Percentiles rank a stretch among this genome's conserved stretches.
phyloP scores from a whole-genome alignment of 2,797 vertebrate genomes.

The Aeoliscus strigatus region DNA sequence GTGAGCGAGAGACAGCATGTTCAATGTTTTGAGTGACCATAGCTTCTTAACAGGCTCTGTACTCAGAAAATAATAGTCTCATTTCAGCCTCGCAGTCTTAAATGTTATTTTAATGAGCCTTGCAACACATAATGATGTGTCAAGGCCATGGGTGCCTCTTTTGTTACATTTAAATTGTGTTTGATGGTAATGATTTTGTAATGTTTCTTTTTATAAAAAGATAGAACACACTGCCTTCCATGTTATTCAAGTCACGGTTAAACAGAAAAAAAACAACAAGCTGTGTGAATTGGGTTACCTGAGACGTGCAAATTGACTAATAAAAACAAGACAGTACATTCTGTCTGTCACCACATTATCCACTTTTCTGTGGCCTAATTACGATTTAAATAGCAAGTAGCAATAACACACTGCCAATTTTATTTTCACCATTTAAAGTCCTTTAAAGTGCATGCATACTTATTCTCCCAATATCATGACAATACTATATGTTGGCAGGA shows the following conservation, averaged over 20 bases:
- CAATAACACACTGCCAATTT: no score
- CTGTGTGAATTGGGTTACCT: slow-evolving; percentile 10
- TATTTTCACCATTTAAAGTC: no score
- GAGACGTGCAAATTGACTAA: neutral
- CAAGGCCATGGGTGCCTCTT: slow-evolving; percentile 1
- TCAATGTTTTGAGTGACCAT: neutral
- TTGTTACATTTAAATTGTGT: slow-evolving; percentile 1
- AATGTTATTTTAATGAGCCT: slow-evolving; percentile 1
- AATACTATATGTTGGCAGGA: no score
- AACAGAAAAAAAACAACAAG: neutral
- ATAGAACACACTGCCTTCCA: neutral
- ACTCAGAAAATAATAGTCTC: neutral
- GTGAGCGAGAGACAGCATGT: no score
- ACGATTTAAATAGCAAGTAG: no score
- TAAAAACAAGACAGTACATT: slow-evolving; percentile 1
- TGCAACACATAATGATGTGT: slow-evolving; percentile 5
- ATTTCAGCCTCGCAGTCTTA: neutral
- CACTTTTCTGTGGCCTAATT: no score
- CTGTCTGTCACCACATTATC: no score
- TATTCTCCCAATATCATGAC: no score
- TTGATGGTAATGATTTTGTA: slow-evolving; percentile 4
- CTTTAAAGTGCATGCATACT: no score
- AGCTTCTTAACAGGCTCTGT: neutral
- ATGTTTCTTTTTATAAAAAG: neutral
- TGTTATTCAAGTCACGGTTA: slow-evolving; percentile 6